Evolutionary conservation across 1,140 invertebrate species (phyloP), one percentile per base, ranked within the genome.

Genomic region (Halesus radiatus): DNA sequence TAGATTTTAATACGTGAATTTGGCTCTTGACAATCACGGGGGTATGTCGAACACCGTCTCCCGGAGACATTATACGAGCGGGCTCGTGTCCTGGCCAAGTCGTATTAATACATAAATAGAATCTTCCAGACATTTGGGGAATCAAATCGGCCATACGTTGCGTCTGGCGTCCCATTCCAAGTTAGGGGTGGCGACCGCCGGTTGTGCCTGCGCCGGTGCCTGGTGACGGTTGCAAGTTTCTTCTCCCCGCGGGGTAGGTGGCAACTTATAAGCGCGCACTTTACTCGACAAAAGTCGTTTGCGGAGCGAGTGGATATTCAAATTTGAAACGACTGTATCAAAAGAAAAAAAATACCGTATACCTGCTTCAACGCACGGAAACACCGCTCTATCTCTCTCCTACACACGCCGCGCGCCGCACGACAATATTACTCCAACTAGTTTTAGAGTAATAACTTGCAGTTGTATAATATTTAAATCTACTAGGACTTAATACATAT

Each of bases 31-130:
- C 73, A 37, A 75, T 75, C 60, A 26, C 20, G 60, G 20, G 75
- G 75, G 29, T 1, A n/a, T 60, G 56, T 22, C 4, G 8, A 10
- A 15, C 16, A 45, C 26, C 16, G 20, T 26, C 52, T 16, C 15
- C 23, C 18, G 5, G 66, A 70, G 52, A 60, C 72, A 60, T 60
- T 18, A 29, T 58, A 75, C 29, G 73, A 60, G 18, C 54, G 56
- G 56, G 53, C 45, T 54, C 20, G 56, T n/a, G 53, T 60, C 73
- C 56, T 20, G 60, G 64, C 78, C 78, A 79, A 79, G 54, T 79
- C 52, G 50, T 58, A 73, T 73, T 79, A 80, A 80, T 80, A n/a
- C n/a, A n/a, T n/a, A 80, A 80, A 80, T 74, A 53, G 60, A 70
- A 54, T 52, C 66, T 53, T 29, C n/a, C 37, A 23, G 23, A 23